Conservation (phyloP, 2,888 invertebrate species). For the Diarsia mendica region DNA sequence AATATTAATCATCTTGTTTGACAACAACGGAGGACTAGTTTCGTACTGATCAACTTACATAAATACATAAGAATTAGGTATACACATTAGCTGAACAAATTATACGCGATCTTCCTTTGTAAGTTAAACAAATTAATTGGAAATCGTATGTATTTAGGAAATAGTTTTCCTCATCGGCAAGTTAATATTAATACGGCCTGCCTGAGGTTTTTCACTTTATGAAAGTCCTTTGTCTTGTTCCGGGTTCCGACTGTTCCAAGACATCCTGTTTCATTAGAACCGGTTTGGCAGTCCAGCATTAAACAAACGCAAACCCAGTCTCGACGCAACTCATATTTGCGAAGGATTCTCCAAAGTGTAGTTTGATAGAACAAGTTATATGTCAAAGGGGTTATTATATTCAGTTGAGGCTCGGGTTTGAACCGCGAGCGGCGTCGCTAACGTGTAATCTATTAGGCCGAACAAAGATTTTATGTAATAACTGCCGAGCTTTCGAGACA, state of each 20-base stretch:
- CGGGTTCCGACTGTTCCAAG: slow-evolving; percentile 2
- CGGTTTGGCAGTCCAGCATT: slow-evolving; percentile 5
- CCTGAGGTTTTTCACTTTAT: background rate
- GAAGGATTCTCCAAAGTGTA: slow-evolving; percentile 12
- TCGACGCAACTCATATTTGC: slow-evolving; percentile 8
- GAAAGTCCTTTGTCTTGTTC: slow-evolving; percentile 8
- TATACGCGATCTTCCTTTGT: slow-evolving; percentile 30
- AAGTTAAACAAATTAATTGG: slow-evolving; percentile 41
- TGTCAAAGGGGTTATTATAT: slow-evolving; percentile 24
- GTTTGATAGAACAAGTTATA: slow-evolving; percentile 22
- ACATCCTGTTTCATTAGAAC: slow-evolving; percentile 4
- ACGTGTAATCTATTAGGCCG: slow-evolving; percentile 52
- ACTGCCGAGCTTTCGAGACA: slow-evolving; percentile 2
- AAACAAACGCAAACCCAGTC: slow-evolving; percentile 2
- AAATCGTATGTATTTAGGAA: slow-evolving; percentile 26
- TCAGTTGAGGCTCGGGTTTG: slow-evolving; percentile 19
- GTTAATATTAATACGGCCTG: slow-evolving; percentile 14
- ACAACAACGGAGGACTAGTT: slow-evolving; percentile 31
- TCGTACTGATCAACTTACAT: slow-evolving; percentile 24
- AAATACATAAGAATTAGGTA: slow-evolving; percentile 31
- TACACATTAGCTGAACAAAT: slow-evolving; percentile 37
- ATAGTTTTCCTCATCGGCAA: slow-evolving; percentile 23
- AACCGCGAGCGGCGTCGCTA: slow-evolving; percentile 15
- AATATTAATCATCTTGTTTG: slow-evolving; percentile 40
- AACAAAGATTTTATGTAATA: slow-evolving; percentile 42